Percentiles rank a stretch among this genome's conserved stretches.
phyloP scores from a whole-genome alignment of 2,888 invertebrate genomes.

The Drosophila siamana region DNA sequence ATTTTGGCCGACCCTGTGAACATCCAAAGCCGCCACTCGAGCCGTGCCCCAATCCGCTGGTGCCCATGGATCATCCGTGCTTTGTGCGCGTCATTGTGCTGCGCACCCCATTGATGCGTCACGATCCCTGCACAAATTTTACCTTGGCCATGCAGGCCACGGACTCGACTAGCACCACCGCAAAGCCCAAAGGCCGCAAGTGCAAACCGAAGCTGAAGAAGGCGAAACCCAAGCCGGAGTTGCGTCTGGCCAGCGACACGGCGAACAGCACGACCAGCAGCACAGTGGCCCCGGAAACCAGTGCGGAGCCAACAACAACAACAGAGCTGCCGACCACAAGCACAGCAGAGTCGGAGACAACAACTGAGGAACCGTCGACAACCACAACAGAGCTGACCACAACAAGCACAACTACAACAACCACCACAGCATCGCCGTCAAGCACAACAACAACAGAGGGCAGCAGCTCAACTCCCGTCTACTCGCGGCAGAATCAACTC shows the following conservation, averaged over 20 bases:
- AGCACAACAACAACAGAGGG: not conserved
- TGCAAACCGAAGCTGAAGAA: slow-evolving; percentile 36
- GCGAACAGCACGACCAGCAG: not conserved
- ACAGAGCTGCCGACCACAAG: slow-evolving; percentile 7
- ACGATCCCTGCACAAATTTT: slow-evolving; percentile 68
- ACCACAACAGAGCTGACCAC: slow-evolving; percentile 11
- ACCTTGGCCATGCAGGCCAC: slow-evolving; percentile 21
- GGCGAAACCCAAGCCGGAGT: not conserved
- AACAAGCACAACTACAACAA: slow-evolving; percentile 5
- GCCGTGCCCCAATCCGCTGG: slow-evolving; percentile 29
- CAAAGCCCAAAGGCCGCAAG: slow-evolving; percentile 24
- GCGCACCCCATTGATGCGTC: slow-evolving; percentile 47
- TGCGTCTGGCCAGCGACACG: slow-evolving; percentile 6
- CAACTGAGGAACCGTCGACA: slow-evolving; percentile 10
- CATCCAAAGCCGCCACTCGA: not conserved
- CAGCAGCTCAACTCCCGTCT: slow-evolving; percentile 2
- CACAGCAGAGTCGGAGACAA: slow-evolving; percentile 4
- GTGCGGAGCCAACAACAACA: slow-evolving; percentile 6
- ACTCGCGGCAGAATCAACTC: slow-evolving; percentile 5
- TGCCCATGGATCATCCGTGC: slow-evolving; percentile 63
- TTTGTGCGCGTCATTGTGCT: slow-evolving; percentile 59
- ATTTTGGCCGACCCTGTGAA: slow-evolving; percentile 39
- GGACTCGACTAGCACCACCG: not conserved
- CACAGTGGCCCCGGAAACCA: not conserved
- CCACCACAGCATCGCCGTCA: not conserved